Percentiles rank a stretch among this genome's conserved stretches.
phyloP scores from a whole-genome alignment of 2,888 invertebrate genomes.

The Macroteleia sp. region DNA sequence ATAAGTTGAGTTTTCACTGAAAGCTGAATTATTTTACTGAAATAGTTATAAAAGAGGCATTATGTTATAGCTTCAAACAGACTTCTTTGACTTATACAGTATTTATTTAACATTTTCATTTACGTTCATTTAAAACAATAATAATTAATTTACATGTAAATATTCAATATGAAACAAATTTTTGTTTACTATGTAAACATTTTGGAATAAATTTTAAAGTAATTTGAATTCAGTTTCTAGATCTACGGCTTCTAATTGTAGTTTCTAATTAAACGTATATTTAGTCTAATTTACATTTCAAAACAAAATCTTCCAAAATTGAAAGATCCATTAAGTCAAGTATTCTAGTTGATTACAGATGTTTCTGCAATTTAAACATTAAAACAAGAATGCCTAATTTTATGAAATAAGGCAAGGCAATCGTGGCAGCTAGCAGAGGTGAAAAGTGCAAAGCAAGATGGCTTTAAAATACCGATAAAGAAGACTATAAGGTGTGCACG shows the following conservation, averaged over 20 bases:
- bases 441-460: slow-evolving; percentile 12
- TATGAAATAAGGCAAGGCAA: slow-evolving; percentile 30
- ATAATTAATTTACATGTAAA: neutral
- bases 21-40: too few relatives aligned
- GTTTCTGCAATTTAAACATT: slow-evolving; percentile 28
- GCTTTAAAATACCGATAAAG: slow-evolving; percentile 42
- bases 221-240: slow-evolving; percentile 1
- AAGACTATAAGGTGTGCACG: slow-evolving; percentile 53
- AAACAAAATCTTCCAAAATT: slow-evolving; percentile 21
- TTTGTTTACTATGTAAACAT: neutral
- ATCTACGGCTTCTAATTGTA: slow-evolving; percentile 7
- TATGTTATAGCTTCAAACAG: too few relatives aligned
- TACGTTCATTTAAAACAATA: too few relatives aligned
- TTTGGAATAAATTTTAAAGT: slow-evolving; percentile 10
- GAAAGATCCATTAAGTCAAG: slow-evolving; percentile 19
- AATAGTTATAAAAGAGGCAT: too few relatives aligned
- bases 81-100: too few relatives aligned
- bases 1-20: too few relatives aligned
- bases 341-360: slow-evolving; percentile 25
- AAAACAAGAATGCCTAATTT: slow-evolving; percentile 31
- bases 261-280: slow-evolving; percentile 19
- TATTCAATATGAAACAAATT: neutral
- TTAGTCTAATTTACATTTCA: slow-evolving; percentile 21
- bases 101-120: too few relatives aligned
- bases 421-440: slow-evolving; percentile 13